These are phyloP conservation scores for Cyanoramphus novaezelandiae DNA, from an alignment of 2,113 vertebrate genomes.

Conservation along the genomic window DNA sequence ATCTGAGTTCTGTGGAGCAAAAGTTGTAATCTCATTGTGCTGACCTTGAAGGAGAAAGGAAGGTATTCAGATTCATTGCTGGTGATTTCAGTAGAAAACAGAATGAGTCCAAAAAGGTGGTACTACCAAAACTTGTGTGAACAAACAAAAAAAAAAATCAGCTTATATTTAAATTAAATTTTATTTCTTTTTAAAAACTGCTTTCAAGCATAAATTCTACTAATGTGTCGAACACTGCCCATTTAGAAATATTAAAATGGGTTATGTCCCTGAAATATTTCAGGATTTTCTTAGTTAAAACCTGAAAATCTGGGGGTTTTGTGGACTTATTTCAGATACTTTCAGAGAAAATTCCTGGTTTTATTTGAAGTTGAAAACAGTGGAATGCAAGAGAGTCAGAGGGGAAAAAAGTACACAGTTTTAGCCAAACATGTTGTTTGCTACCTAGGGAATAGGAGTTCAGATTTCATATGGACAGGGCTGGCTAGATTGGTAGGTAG, in stretches of 20 bases:
- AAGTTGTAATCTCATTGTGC: not conserved
- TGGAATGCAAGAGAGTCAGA: accelerated
- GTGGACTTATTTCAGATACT: not conserved
- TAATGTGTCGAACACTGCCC: not conserved
- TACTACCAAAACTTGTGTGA: not conserved
- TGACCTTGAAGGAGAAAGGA: not conserved
- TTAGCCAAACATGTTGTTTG: not conserved
- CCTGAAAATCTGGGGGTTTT: not conserved
- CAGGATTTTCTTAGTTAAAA: not conserved
- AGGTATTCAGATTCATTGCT: not conserved
- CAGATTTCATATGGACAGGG: not conserved
- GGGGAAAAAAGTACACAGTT: not conserved
- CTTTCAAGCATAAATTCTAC: not conserved
- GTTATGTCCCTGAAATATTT: not conserved
- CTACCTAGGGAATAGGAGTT: not conserved
- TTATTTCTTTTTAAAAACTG: not conserved
- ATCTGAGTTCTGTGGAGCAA: not conserved
- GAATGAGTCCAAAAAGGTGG: not conserved
- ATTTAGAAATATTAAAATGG: not conserved
- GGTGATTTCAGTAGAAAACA: not conserved
- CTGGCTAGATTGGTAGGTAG: not conserved
- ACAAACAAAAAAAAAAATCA: not conserved
- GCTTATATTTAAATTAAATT: not conserved
- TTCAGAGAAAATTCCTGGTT: not conserved
- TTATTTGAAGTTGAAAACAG: not conserved